Base-by-base conservation (phyloP, 37 sponge, comb jelly and placozoan genomes). In the Ianthella basta region DNA sequence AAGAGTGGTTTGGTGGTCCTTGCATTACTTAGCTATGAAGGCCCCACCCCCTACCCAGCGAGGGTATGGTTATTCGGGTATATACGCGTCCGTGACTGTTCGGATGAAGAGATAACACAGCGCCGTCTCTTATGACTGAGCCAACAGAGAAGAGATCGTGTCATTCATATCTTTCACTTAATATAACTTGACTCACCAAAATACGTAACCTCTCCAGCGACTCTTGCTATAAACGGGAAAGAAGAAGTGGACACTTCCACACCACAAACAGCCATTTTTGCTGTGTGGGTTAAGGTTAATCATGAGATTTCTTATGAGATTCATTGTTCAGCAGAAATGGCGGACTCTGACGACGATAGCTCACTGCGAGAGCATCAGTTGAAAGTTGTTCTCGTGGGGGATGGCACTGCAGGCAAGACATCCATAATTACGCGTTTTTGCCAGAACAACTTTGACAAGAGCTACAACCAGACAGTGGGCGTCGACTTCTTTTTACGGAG, bases 381-480 rank as follows among this genome's bases (percentile, higher is more conserved):
- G 63, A 98, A 98, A 55, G 81, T 93, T 35, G 99, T 98, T 8
- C 87, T 98, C 15, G 77, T 98, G 30, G 99, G 99, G 15, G 97
- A 98, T 59, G 99, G 99, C 24, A 96, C 99, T 23, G 87, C 97
- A 55, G 99, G 99, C 53, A 98, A 98, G 83, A 91, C 95, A 50
- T 97, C 95, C 50, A 70, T 93, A 3, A 80, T 84, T 25, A 92
- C 87, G 10, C 75, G 97, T 34, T 94, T 94, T 60, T 84, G 97
- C 37, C 99, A 98, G 80, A 94, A 88, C 68, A 82, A 89, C 56
- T 98, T 94, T 38, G 92, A 87, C 19, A 94, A 77, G 72, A 86
- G 82, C 18, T 98, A 98, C 60, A 88, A 94, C 21, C 99, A 98
- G 80, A 98, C 99, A 0, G 38, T 98, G 5, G 99, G 99, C 0